Evolutionary conservation across 1,140 invertebrate species (phyloP).

Genomic region (Ectropis grisescens): DNA sequence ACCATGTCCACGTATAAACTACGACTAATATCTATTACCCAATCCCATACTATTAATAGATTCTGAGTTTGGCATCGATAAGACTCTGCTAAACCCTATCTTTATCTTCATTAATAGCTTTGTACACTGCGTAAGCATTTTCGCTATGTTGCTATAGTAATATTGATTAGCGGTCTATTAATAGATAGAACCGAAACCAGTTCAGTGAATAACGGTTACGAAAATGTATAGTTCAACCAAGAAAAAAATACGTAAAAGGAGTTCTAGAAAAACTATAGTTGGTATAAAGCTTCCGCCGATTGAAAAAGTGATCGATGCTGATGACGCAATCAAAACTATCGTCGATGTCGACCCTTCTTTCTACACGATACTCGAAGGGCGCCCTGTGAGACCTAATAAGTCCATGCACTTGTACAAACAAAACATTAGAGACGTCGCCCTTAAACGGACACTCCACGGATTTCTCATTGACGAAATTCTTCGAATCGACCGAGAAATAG

Average conservation of each 20-base stretch:
- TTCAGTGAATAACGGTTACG: too few species aligned
- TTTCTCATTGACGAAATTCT: slow-evolving; percentile 73
- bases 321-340: slow-evolving; percentile 52
- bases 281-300: slow-evolving; percentile 43
- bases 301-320: slow-evolving; percentile 20
- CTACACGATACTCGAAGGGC: slow-evolving; percentile 71
- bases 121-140: too few species aligned
- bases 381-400: slow-evolving; percentile 66
- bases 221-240: too few species aligned
- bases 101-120: too few species aligned
- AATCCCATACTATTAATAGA: too few species aligned
- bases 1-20: too few species aligned
- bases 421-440: slow-evolving; percentile 69
- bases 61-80: too few species aligned
- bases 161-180: slow-evolving; percentile 21
- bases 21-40: too few species aligned
- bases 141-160: slow-evolving; percentile 45
- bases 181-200: too few species aligned
- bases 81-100: too few species aligned
- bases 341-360: slow-evolving; percentile 74
- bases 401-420: slow-evolving; percentile 70
- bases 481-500: slow-evolving; percentile 72
- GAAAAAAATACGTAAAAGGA: slow-evolving; percentile 26
- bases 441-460: slow-evolving; percentile 70
- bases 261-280: slow-evolving; percentile 21